Conservation (phyloP, 2,797 vertebrate genomes). For the Coregonus suidteri region DNA sequence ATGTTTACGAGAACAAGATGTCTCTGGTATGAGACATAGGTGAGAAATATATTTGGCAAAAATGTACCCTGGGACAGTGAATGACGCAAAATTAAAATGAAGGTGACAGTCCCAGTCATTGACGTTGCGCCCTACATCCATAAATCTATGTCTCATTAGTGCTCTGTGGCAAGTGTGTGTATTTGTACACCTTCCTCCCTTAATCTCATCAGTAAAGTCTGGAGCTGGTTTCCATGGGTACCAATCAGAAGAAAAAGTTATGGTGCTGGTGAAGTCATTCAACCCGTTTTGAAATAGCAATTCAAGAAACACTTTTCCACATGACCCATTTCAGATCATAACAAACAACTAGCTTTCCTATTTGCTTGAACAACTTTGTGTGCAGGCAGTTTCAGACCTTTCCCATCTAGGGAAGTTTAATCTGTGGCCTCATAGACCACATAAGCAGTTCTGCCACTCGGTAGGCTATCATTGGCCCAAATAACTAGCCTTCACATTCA, state of each 20-base stretch:
- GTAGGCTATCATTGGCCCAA: background rate
- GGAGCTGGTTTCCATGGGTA: conserved; percentile 50
- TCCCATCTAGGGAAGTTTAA: conserved; percentile 5
- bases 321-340: conserved; percentile 66
- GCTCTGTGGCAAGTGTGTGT: conserved; percentile 61
- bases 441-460: background rate
- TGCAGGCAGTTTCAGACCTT: conserved; percentile 46
- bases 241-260: conserved; percentile 38
- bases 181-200: conserved; percentile 76
- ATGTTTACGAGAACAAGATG: conserved; percentile 12
- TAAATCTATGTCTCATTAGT: conserved; percentile 70
- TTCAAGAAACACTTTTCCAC: conserved; percentile 62
- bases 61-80: conserved; percentile 51
- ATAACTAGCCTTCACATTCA: background rate
- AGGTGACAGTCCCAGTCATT: conserved; percentile 74
- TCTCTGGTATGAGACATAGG: conserved; percentile 5
- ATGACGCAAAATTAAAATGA: conserved; percentile 75
- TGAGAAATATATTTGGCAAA: background rate
- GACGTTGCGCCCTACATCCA: conserved; percentile 74
- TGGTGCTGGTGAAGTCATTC: conserved; percentile 38
- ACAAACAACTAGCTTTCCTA: conserved; percentile 50
- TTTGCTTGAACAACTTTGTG: conserved; percentile 33
- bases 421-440: conserved; percentile 15
- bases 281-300: conserved; percentile 57
- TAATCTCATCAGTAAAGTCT: conserved; percentile 63